Percentiles rank a stretch among this genome's conserved stretches.
Conservation (phyloP, 92 coral and sea anemone genomes). For the Palythoa grandiflora region DNA sequence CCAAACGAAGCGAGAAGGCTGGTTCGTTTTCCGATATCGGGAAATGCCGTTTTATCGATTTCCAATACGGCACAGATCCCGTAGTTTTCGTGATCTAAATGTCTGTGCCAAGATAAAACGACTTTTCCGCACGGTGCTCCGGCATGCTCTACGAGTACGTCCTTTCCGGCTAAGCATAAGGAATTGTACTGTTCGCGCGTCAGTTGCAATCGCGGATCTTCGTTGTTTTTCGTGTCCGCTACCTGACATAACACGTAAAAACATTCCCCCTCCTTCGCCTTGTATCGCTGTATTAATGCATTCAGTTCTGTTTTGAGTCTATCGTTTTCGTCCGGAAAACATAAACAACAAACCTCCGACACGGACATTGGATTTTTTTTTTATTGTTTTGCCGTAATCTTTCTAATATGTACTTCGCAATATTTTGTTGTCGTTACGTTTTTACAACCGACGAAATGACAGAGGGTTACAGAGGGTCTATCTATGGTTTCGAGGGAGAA, state of each 20-base stretch:
- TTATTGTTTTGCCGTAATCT: conserved; percentile 11
- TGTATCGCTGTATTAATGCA: background rate
- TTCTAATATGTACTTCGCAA: conserved; percentile 26
- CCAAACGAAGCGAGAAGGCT: background rate
- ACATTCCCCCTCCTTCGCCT: background rate
- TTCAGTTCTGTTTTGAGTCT: background rate
- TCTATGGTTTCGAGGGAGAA: background rate
- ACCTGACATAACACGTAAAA: conserved; percentile 14
- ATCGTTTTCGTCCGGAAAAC: background rate
- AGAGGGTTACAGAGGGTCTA: background rate
- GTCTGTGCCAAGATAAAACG: background rate
- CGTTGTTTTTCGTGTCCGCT: background rate
- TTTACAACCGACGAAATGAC: background rate
- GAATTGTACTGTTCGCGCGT: conserved; percentile 6
- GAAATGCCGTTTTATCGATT: background rate
- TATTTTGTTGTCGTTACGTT: background rate
- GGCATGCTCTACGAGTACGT: background rate
- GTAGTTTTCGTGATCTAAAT: background rate
- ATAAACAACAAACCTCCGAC: background rate
- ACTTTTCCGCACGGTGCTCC: background rate
- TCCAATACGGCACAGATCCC: background rate
- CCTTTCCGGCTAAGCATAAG: background rate
- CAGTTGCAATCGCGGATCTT: background rate
- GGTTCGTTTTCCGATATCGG: background rate
- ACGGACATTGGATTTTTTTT: background rate